phyloP scores from a whole-genome alignment of 2,113 vertebrate species.

The Felis chaus region DNA sequence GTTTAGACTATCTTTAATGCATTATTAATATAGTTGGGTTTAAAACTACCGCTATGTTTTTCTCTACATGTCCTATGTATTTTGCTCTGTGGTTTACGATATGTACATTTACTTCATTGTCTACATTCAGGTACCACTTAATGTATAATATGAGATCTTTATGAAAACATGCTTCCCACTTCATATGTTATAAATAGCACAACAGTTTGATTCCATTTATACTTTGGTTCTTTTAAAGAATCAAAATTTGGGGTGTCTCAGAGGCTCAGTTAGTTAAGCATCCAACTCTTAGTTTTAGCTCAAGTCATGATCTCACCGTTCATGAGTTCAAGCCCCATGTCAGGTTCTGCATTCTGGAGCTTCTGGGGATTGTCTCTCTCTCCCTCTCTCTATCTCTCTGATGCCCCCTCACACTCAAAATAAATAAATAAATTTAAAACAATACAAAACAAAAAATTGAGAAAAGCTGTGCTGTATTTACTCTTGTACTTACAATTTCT shows the following conservation, averaged over 20 bases:
- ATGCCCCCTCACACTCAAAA: no score
- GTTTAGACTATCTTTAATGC: not conserved
- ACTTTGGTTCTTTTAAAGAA: not conserved
- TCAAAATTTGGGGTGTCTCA: not conserved
- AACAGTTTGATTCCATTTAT: not conserved
- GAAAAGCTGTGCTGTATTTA: not conserved
- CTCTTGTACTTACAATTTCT: not conserved
- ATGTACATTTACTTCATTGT: not conserved
- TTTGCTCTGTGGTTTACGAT: not conserved
- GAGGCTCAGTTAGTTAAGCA: no score
- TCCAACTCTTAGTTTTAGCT: no score
- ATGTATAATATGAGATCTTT: not conserved
- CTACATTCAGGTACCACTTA: not conserved
- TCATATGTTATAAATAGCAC: not conserved
- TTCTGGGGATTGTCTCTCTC: no score
- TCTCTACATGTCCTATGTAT: not conserved
- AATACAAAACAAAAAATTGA: not conserved
- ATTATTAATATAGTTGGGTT: not conserved
- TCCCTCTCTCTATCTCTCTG: no score
- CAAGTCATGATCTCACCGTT: no score
- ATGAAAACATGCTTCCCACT: not conserved
- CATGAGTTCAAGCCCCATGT: no score
- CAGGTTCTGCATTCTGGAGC: no score
- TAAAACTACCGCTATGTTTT: not conserved
- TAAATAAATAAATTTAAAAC: no score